A percentile compares a stretch with the other conserved stretches of the same genome.
Evolutionary conservation across 2,888 invertebrate genomes (phyloP).

Genomic region (Dicycla oo): DNA sequence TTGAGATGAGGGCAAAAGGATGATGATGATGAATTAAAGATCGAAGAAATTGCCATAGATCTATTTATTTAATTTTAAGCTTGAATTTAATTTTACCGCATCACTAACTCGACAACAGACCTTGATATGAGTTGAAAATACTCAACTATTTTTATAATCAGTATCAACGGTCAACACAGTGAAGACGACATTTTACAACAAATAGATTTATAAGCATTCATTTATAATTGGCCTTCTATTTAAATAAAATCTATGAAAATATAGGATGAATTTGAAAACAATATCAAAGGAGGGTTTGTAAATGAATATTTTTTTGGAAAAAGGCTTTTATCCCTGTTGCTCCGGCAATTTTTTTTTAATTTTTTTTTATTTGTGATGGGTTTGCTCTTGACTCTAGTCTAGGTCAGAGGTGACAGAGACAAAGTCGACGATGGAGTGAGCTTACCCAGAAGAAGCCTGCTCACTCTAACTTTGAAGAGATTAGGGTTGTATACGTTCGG

Average conservation of each 20-base stretch:
- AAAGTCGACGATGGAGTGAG: no score
- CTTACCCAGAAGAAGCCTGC: no score
- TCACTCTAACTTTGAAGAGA: no score
- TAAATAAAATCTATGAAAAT: slow-evolving; percentile 28
- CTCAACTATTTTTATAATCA: slow-evolving; percentile 72
- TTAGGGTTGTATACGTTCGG: no score
- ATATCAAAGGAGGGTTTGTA: not conserved
- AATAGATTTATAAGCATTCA: slow-evolving; percentile 63
- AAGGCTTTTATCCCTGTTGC: no score
- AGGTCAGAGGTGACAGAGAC: no score
- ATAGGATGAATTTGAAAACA: not conserved
- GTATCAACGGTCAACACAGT: slow-evolving; percentile 70
- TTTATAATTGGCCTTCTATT: slow-evolving; percentile 45
- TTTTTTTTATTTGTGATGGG: no score
- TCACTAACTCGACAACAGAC: slow-evolving; percentile 66
- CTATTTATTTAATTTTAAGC: slow-evolving; percentile 2
- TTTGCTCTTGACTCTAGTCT: no score
- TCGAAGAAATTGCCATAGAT: not conserved
- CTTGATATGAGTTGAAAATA: slow-evolving; percentile 71
- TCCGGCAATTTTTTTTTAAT: not conserved
- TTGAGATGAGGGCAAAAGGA: not conserved
- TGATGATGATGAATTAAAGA: not conserved
- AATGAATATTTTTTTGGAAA: not conserved
- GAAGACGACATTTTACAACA: slow-evolving; percentile 70
- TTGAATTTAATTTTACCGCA: slow-evolving; percentile 66